Conservation (phyloP, 2,888 invertebrate genomes). For the Leptinotarsa juncta region DNA sequence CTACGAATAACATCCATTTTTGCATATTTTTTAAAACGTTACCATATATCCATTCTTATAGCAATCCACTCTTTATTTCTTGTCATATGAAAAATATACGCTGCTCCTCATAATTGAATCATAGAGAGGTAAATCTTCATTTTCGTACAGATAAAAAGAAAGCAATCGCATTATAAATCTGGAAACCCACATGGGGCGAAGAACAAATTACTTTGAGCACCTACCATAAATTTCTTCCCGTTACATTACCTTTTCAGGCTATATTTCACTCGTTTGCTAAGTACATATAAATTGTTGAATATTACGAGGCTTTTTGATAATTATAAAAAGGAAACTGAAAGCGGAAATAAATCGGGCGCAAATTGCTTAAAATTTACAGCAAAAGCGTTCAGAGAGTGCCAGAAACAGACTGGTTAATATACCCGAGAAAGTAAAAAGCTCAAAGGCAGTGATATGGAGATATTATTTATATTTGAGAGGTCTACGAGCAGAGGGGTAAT, state of each 20-base stretch:
- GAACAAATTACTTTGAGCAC: constrained; percentile 23
- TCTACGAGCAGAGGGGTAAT: too few relatives aligned
- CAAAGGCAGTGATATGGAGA: background rate
- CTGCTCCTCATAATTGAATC: background rate
- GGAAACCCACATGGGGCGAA: constrained; percentile 20
- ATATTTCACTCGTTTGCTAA: constrained; percentile 23
- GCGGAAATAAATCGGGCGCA: constrained; percentile 13
- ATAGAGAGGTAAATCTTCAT: background rate
- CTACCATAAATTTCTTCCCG: constrained; percentile 17
- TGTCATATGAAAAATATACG: background rate
- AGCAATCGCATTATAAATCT: constrained; percentile 23
- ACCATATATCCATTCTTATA: too few relatives aligned
- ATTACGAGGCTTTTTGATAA: constrained; percentile 18
- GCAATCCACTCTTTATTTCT: too few relatives aligned
- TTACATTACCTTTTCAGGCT: constrained; percentile 24
- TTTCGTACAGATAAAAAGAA: constrained; percentile 1
- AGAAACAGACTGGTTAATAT: background rate
- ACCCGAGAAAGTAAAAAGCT: background rate
- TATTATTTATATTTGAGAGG: background rate
- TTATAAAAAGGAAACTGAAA: constrained; percentile 7
- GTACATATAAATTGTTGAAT: constrained; percentile 22
- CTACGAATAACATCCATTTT: too few relatives aligned
- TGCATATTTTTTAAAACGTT: too few relatives aligned
- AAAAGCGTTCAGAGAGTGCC: constrained; percentile 10
- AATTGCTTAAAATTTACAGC: constrained; percentile 20